Conservation (phyloP, 1,140 invertebrate genomes). For the Heliconius eleuchia region DNA sequence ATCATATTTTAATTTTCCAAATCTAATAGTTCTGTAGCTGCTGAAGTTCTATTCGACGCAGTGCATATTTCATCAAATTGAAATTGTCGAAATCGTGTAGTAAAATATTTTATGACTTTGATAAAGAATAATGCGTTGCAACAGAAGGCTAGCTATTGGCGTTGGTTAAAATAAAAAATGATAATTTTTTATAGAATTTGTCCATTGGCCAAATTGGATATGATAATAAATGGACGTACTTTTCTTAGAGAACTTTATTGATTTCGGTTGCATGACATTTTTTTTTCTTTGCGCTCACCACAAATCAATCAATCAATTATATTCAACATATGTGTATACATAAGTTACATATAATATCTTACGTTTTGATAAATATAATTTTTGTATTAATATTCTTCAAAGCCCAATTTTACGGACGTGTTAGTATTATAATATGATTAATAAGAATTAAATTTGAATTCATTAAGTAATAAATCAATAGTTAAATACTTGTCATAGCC, state of each 20-base stretch:
- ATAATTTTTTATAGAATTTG: constrained; percentile 6
- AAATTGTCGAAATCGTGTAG: constrained; percentile 36
- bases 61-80: constrained; percentile 23
- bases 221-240: neutral
- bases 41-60: neutral
- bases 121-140: constrained; percentile 41
- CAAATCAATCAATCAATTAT: too few species aligned
- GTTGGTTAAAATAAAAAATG: constrained; percentile 15
- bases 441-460: neutral
- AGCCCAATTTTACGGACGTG: neutral
- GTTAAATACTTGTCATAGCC: neutral
- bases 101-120: constrained; percentile 40
- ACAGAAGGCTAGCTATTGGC: constrained; percentile 24
- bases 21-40: neutral
- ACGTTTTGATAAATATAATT: neutral
- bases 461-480: neutral
- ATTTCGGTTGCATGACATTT: neutral
- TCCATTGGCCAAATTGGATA: neutral
- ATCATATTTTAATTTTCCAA: neutral
- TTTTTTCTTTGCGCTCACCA: neutral
- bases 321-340: too few species aligned
- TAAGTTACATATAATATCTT: too few species aligned
- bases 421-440: neutral
- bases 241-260: neutral
- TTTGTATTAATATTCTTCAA: too few species aligned